These are phyloP conservation scores for Thalassarche chlororhynchos DNA, from an alignment of 2,113 vertebrate genomes.

Conservation along the genomic window DNA sequence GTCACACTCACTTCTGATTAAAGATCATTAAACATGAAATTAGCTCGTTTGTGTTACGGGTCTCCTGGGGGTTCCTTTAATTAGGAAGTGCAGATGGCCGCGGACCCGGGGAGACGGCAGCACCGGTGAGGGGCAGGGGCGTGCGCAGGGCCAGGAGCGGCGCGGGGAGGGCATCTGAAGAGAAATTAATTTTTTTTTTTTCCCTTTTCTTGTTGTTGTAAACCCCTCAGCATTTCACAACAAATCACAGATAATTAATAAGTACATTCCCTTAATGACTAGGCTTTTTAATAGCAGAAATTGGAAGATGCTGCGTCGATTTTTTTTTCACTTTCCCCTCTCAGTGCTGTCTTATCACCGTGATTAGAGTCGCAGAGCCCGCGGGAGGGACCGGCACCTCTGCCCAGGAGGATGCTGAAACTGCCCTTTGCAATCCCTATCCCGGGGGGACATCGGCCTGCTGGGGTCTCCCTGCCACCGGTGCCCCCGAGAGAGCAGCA, in stretches of 20 bases:
- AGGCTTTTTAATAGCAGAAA: slow-evolving; percentile 77
- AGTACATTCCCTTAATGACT: slow-evolving; percentile 74
- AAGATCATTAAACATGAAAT: slow-evolving; percentile 85
- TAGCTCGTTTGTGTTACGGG: slow-evolving; percentile 77
- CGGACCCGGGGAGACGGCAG: slow-evolving; percentile 11
- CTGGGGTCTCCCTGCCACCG: background rate
- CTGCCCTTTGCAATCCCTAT: background rate
- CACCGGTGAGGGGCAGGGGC: background rate
- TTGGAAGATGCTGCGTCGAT: slow-evolving; percentile 56
- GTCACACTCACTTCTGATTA: slow-evolving; percentile 77
- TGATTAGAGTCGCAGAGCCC: background rate
- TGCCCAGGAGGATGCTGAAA: background rate
- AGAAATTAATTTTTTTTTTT: slow-evolving; percentile 53
- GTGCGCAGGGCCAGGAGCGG: background rate
- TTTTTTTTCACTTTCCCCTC: background rate
- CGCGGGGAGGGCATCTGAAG: background rate
- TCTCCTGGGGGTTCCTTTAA: slow-evolving; percentile 71
- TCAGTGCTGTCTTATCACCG: accelerated
- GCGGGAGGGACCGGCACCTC: accelerated
- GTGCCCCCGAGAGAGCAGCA: background rate
- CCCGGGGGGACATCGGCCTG: accelerated
- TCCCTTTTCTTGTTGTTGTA: slow-evolving; percentile 57
- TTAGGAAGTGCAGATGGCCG: slow-evolving; percentile 74
- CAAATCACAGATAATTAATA: slow-evolving; percentile 82
- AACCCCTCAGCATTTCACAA: slow-evolving; percentile 74